Evolutionary conservation across 2,113 vertebrate species (phyloP).

Genomic region (Tetrax tetrax): DNA sequence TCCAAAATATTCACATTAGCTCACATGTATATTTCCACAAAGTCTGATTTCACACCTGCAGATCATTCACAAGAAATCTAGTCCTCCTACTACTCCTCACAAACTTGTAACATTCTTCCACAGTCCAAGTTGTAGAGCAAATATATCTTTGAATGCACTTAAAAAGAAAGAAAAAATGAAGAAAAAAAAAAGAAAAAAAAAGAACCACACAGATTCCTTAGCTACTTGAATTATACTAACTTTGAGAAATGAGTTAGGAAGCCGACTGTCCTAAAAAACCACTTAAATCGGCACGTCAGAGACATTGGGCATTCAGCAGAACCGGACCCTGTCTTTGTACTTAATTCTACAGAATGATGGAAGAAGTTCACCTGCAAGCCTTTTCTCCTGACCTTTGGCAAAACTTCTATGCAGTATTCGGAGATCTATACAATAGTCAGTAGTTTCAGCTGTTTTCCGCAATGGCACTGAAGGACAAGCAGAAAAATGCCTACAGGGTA

Average conservation of each 20-base stretch:
- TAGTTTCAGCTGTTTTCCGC: neutral
- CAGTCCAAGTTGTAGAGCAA: neutral
- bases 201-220: neutral
- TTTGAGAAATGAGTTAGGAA: neutral
- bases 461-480: neutral
- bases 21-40: neutral
- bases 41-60: neutral
- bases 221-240: neutral
- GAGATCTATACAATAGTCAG: neutral
- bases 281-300: neutral
- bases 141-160: neutral
- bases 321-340: neutral
- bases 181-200: neutral
- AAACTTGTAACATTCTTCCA: neutral
- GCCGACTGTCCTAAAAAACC: neutral
- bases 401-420: neutral
- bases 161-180: neutral
- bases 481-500: neutral
- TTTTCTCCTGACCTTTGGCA: neutral
- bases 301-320: neutral
- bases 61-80: neutral
- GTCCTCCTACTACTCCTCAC: neutral
- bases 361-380: neutral
- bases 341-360: neutral
- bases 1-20: neutral